Base-by-base conservation (phyloP, 2,797 vertebrate species). In the Nannoperca australis region DNA sequence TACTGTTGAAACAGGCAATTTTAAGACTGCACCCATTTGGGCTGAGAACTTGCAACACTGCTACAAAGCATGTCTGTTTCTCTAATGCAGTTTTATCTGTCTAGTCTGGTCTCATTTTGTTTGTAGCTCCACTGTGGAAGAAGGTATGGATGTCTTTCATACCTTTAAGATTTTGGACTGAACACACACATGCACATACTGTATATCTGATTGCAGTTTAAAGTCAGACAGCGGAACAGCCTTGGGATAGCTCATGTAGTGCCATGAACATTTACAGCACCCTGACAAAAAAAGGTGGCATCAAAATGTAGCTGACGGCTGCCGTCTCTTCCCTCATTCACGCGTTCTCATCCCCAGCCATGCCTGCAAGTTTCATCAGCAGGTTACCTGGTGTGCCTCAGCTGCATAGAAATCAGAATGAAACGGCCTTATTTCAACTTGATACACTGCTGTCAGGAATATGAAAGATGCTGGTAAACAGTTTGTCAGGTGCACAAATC, bases 291-390 rank as follows among this genome's bases (percentile, higher is more conserved):
- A 63, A 78, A 73, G 50, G 38, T 10, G 54, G 78, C 45, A 80
- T 66, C 7, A 56, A 91, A 85, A 84, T 24, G 53, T 59, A 42
- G 72, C 73, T 60, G 80, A 78, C 15, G 1, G 47, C 70, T 54
- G 62, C 58, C 32, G 4, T 60, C 66, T 70, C 53, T 36, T 64
- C 51, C 38, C 63, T 79, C 72, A 56, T 79, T 81, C 78, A 73
- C 22, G 55, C 62, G 34, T 66, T 67, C 70, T 68, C 72, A 59
- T 74, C 74, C 50, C 7, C 32, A 27, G 64, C n/a, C 9, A 70
- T 47, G 44, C 58, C 76, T 81, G 68, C 34, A 50, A 76, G 67
- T 61, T 75, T 79, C 49, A 61, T 71, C 68, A 40, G 59, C 38
- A 45, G 60, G 66, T 63, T 76, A 64, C 63, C 81, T 78, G 61